Evolutionary conservation across 2,113 vertebrate species (phyloP).

Genomic region (Percopsis transmontana): DNA sequence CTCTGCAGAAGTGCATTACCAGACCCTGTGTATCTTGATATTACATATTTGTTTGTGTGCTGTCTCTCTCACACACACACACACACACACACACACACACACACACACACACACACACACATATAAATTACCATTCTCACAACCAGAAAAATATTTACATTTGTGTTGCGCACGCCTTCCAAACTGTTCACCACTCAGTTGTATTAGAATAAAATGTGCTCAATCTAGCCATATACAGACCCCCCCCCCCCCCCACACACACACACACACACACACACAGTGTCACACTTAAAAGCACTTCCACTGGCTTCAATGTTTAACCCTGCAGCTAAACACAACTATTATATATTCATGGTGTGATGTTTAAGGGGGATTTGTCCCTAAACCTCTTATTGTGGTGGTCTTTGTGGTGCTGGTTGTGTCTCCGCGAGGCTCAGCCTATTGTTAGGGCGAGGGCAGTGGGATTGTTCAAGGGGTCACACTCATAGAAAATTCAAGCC

Average conservation of each 20-base stretch:
- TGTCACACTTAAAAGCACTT: background rate
- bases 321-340: constrained; percentile 14
- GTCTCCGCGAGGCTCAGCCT: constrained; percentile 46
- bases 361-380: constrained; percentile 66
- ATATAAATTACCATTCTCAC: background rate
- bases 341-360: constrained; percentile 66
- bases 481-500: constrained; percentile 55
- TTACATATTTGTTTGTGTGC: background rate
- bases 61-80: constrained; percentile 5
- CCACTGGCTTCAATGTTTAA: constrained; percentile 21
- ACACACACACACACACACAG: constrained; percentile 6
- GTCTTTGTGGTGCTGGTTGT: constrained; percentile 45
- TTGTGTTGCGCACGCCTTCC: background rate
- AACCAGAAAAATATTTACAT: background rate
- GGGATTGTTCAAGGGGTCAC: constrained; percentile 68
- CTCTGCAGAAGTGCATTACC: too few relatives aligned
- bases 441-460: constrained; percentile 64
- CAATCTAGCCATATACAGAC: background rate
- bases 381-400: constrained; percentile 48
- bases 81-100: background rate
- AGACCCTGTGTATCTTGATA: background rate
- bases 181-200: too few relatives aligned
- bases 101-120: constrained; percentile 1
- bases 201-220: too few relatives aligned
- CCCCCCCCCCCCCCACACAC: background rate